Base-by-base conservation (phyloP, 2,888 invertebrate genomes). In the Eristalis tenax region DNA sequence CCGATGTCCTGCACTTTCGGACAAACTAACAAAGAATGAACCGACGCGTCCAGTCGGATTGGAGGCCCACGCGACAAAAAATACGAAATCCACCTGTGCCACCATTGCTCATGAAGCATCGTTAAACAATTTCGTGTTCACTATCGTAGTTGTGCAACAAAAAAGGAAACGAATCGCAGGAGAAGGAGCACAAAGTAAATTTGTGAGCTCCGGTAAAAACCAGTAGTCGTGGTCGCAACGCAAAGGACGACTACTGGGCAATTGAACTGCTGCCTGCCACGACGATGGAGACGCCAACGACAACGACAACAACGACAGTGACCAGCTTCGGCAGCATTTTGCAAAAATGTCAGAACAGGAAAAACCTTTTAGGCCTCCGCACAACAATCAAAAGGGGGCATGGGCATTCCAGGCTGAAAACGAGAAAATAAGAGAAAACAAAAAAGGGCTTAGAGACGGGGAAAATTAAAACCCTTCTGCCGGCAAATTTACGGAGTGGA, bases 361-460 rank as follows among this genome's bases (percentile, higher is more conserved):
- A 87, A 87, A 87, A 87, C 83, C 87, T 87, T 87, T 87, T 87
- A 87, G 76, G 83, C 79, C 83, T 73, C 70, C 71, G 68, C 74
- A 65, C 18, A 28, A 69, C 59, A 77, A 69, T 38, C 73, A 76
- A 26, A 73, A 80, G 71, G 65, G 74, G 35, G 80, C 38, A 76
- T 50, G 76, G 59, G 50, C 11, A 35, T 50, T 18, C 50, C 50
- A 50, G 50, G 50, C 50, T 50, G 50, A 50, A 18, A 50, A 50
- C n/a, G 18, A 18, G n/a, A 43, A 43, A 43, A n/a, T 15, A 50
- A 18, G 4, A 15, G 50, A 18, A 50, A 50, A 50, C n/a, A 50
- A 50, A n/a, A 18, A 50, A 32, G 32, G 32, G 32, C 50, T 18
- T 18, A 50, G 63, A 71, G 74, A 43, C 70, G 61, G 59, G 32